These are phyloP conservation scores for Brachystomella parvula DNA, from an alignment of 1,140 invertebrate genomes.

Conservation along the genomic window DNA sequence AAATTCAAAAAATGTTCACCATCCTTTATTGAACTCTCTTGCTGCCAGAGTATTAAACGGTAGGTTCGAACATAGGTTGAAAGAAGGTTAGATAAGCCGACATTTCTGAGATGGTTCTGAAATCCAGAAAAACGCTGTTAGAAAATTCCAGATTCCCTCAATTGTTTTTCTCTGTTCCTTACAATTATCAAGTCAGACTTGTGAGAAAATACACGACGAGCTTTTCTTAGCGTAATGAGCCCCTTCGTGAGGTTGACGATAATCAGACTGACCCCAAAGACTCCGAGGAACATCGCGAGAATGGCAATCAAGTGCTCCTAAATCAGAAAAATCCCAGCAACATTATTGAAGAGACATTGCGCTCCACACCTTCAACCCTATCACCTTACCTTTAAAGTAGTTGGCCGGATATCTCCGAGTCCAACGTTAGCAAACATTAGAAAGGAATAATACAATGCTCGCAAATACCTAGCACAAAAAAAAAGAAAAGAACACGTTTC, in stretches of 20 bases:
- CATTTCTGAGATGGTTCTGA: background rate
- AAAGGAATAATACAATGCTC: background rate
- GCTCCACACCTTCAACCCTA: too few species aligned
- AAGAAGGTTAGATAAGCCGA: background rate
- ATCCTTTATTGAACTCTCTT: too few species aligned
- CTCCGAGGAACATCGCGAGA: background rate
- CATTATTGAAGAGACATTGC: too few species aligned
- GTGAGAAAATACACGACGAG: background rate
- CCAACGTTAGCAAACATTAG: background rate
- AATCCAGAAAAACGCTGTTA: background rate
- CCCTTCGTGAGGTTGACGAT: background rate
- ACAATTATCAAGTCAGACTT: background rate
- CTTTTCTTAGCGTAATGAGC: background rate
- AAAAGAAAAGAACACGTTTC: background rate
- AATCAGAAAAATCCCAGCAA: background rate
- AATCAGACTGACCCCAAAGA: background rate
- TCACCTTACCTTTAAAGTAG: background rate
- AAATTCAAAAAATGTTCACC: too few species aligned
- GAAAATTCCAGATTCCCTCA: too few species aligned
- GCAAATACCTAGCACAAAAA: background rate
- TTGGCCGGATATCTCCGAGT: background rate
- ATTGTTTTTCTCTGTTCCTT: background rate
- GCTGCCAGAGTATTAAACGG: background rate
- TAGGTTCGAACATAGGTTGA: background rate
- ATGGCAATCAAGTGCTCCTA: background rate